Evolutionary conservation across 2,797 vertebrate genomes (phyloP).

Genomic region (Sorex maritimensis): DNA sequence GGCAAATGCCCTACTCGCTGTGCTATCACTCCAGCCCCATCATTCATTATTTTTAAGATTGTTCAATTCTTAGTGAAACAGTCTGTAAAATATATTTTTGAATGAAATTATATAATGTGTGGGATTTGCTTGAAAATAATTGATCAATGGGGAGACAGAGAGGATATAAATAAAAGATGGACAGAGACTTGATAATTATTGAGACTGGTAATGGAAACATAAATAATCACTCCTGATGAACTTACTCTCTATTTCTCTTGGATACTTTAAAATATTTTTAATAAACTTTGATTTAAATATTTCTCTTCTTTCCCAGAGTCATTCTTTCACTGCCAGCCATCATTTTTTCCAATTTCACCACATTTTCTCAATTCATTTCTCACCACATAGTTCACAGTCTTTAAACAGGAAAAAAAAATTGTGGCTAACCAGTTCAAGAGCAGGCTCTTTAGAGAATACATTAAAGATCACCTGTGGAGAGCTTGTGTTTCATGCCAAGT

Average conservation of each 20-base stretch:
- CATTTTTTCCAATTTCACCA: not conserved
- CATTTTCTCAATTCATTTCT: constrained; percentile 2
- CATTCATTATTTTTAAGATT: too few species aligned
- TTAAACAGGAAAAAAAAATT: constrained; percentile 14
- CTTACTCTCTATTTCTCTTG: not conserved
- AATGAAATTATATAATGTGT: not conserved
- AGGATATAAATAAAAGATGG: not conserved
- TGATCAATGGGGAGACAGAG: too few species aligned
- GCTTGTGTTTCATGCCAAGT: constrained; percentile 2
- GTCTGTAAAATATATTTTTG: constrained; percentile 13
- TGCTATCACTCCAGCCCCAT: too few species aligned
- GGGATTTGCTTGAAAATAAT: too few species aligned
- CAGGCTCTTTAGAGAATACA: not conserved
- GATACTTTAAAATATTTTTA: too few species aligned
- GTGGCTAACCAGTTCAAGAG: not conserved
- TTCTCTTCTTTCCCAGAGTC: not conserved
- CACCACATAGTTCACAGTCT: not conserved
- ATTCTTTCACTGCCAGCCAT: constrained; percentile 23
- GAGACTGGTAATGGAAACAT: not conserved
- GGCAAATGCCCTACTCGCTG: too few species aligned
- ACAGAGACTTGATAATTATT: constrained; percentile 7
- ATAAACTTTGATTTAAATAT: not conserved
- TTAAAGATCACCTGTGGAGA: not conserved
- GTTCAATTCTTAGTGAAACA: not conserved
- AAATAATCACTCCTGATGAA: not conserved